These are phyloP conservation scores for Euwallacea fornicatus DNA, from an alignment of 1,140 invertebrate species.

Conservation along the genomic window DNA sequence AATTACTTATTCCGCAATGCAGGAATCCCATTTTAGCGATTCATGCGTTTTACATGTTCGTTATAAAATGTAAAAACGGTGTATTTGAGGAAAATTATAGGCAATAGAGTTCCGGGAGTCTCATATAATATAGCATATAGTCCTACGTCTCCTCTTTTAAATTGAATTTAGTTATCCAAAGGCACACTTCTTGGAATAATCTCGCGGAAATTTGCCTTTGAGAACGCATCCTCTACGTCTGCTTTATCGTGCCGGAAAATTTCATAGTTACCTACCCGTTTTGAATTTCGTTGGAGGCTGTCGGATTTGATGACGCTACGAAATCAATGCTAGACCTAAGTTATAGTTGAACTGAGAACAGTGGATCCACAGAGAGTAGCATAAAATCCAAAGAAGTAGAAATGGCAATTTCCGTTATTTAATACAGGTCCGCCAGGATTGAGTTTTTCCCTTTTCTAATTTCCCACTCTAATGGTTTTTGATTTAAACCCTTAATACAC, in stretches of 20 bases:
- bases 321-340: neutral
- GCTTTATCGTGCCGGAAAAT: conserved; percentile 16
- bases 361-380: neutral
- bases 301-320: too few relatives aligned
- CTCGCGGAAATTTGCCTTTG: conserved; percentile 21
- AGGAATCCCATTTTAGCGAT: conserved; percentile 21
- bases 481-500: conserved; percentile 27
- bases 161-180: conserved; percentile 24
- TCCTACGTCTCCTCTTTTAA: conserved; percentile 21
- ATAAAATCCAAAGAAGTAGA: conserved; percentile 23
- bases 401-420: conserved; percentile 30
- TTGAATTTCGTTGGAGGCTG: neutral
- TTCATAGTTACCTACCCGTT: conserved; percentile 8
- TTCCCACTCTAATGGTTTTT: conserved; percentile 32
- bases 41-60: conserved; percentile 18
- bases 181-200: conserved; percentile 27
- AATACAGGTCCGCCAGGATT: conserved; percentile 18
- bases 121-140: conserved; percentile 16
- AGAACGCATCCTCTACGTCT: conserved; percentile 19
- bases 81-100: conserved; percentile 27
- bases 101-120: conserved; percentile 17
- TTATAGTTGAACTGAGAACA: conserved; percentile 11
- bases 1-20: conserved; percentile 15
- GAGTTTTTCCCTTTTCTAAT: conserved; percentile 25
- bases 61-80: conserved; percentile 18